Base-by-base conservation (phyloP, 2,113 vertebrate species). In the Eleginops maclovinus region DNA sequence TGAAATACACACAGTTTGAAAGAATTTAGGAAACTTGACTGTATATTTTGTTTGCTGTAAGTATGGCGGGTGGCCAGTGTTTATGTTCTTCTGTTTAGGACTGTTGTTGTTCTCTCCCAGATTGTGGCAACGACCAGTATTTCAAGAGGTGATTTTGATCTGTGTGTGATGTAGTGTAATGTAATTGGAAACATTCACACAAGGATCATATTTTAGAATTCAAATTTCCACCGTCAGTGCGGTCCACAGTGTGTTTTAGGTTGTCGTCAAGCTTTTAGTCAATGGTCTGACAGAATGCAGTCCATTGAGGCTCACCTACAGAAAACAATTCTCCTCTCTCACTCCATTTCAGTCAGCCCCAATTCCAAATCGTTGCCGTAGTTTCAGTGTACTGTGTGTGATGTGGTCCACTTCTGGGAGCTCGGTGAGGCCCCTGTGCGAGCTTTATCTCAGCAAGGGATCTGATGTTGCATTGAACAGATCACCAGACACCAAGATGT, bases 171-270 rank as follows among this genome's bases (percentile, higher is more conserved):
- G 55, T 60, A 67, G 40, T 31, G 31, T 31, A 36, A 36, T 36
- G 6, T 82, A 75, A 75, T 73, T 74, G 4, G 24, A 84, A 89
- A 71, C 58, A 77, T 28, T 75, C 80, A 59, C 55, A 63, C 24
- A 11, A 55, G 59, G 21, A 73, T 41, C 26, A 6, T 19, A 56
- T 36, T 56, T 71, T 59, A 63, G 17, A 28, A 63, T 28, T 41
- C 2, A 28, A 43, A 3, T 4, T 2, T 14, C 13, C 2, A 40
- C 16, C 1, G 2, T 36, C 22, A 50, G 17, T 15, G 47, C 9
- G 21, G 56, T n/a, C 31, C n/a, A 5, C 24, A 24, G 75, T 65
- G 47, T 73, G 54, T 83, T n/a, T 82, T 62, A 43, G 31, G 61
- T 69, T 61, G 21, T 71, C 24, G 69, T 68, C 72, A 60, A 61